These are phyloP conservation scores for Argyresthia albistria DNA, from an alignment of 2,888 invertebrate species.

Conservation along the genomic window DNA sequence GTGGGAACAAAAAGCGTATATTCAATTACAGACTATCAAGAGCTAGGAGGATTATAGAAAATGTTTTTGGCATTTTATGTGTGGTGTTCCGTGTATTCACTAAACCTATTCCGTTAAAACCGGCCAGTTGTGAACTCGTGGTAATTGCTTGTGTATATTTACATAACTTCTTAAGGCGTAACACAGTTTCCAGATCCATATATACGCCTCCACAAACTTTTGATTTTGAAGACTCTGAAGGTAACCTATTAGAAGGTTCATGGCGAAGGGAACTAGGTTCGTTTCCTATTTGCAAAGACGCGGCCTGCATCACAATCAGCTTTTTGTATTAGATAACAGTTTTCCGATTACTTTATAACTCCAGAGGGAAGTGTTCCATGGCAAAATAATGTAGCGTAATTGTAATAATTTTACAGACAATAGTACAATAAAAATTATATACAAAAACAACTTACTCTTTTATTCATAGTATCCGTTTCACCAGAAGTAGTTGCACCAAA, in stretches of 20 bases:
- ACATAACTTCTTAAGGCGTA: conserved; percentile 10
- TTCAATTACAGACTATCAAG: conserved; percentile 19
- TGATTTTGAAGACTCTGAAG: conserved; percentile 2
- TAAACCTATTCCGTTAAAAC: conserved; percentile 1
- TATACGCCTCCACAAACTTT: conserved; percentile 6
- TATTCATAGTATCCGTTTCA: conserved; percentile 6
- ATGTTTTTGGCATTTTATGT: conserved; percentile 14
- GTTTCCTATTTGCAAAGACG: conserved; percentile 13
- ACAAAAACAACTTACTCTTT: conserved; percentile 7
- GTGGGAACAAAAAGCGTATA: conserved; percentile 16
- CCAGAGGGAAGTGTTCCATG: conserved; percentile 15
- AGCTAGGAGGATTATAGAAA: conserved; percentile 17
- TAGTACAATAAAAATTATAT: conserved; percentile 13
- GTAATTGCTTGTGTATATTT: conserved; percentile 7
- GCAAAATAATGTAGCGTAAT: conserved; percentile 14
- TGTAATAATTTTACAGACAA: conserved; percentile 13
- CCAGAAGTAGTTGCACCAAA: conserved; percentile 1
- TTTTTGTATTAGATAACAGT: conserved; percentile 15
- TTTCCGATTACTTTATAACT: conserved; percentile 16
- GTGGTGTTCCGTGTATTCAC: background rate
- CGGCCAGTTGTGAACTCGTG: conserved; percentile 2
- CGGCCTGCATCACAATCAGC: conserved; percentile 15
- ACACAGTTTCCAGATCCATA: conserved; percentile 7
- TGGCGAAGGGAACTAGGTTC: conserved; percentile 14
- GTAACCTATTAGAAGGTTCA: conserved; percentile 8